Evolutionary conservation across 1,140 invertebrate genomes (phyloP), one percentile per base, ranked within the genome.

Genomic region (Drosophila kohkoa): DNA sequence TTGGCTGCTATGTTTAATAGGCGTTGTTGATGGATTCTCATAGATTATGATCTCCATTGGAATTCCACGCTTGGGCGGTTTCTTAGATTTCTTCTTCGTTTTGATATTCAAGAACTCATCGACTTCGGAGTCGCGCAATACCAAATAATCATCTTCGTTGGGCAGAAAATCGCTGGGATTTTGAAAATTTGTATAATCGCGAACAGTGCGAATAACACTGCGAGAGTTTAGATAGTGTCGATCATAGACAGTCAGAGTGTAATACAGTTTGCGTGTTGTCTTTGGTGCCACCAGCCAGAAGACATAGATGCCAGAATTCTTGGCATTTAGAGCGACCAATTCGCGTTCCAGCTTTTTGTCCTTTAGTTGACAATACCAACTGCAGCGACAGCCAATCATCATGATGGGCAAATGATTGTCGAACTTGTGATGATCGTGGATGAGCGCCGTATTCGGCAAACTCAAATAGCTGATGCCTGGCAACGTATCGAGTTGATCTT

Each of bases 191-290:
- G 60, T 20, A 2, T 48, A 82, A 10, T 76, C 51, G 2, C 80
- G 59, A 6, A 79, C 15, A 0, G 25, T 16, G 0, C 81, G 75
- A 1, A 82, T n/a, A 2, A 81, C 75, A 16, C 79, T 72, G 0
- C 72, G 68, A 7, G 80, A 73, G 5, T 79, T 41, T 0, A 45
- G 43, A 48, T 76, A 79, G 7, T 45, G 28, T 0, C 57, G 55
- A 73, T 82, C 73, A 4, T 54, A 82, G n/a, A 72, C 30, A 4
- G 81, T 83, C 2, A 83, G 7, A 0, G 79, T 73, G 25, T 79
- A 83, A 32, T 55, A 48, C 1, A 82, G 5, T 1, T 62, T 64
- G 1, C 62, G 60, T 0, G 68, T 41, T 1, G 68, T 58, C 3
- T 7, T 6, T 0, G 81, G 72, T 0, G 76, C 43, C 0, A 73